Evolutionary conservation across 1,140 invertebrate species (phyloP).

Genomic region (Sarcophaga bullata): DNA sequence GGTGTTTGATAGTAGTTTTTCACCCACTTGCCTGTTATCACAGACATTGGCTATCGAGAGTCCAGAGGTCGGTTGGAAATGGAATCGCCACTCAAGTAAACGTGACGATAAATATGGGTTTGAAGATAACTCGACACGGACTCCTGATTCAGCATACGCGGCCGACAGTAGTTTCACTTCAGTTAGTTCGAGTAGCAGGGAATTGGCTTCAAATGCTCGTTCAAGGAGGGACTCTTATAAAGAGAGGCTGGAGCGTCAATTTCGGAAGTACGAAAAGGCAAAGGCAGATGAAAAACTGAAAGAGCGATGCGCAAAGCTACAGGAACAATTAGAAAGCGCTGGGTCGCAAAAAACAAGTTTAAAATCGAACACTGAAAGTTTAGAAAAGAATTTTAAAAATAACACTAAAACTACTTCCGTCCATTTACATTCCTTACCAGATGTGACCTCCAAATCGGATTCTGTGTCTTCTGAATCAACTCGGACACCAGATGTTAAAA

Average conservation of each 20-base stretch:
- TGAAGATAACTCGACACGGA: slow-evolving; percentile 42
- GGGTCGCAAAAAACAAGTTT: background rate
- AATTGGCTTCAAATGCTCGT: background rate
- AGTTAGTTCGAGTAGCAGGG: slow-evolving; percentile 46
- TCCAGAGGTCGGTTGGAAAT: slow-evolving; percentile 61
- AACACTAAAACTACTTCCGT: background rate
- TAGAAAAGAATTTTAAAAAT: background rate
- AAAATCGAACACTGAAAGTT: background rate
- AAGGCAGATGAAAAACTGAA: slow-evolving; percentile 54
- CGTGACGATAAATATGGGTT: background rate
- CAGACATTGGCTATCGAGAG: slow-evolving; percentile 58
- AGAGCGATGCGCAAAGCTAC: slow-evolving; percentile 56
- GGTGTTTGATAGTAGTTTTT: slow-evolving; percentile 52
- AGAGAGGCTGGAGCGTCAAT: slow-evolving; percentile 48
- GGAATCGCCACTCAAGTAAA: slow-evolving; percentile 48
- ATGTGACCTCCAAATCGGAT: background rate
- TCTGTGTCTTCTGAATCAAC: background rate
- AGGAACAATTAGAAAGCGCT: slow-evolving; percentile 54
- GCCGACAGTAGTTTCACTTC: slow-evolving; percentile 59
- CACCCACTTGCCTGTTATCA: slow-evolving; percentile 56
- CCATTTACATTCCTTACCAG: background rate
- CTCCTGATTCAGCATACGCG: slow-evolving; percentile 48
- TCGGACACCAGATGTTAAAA: background rate
- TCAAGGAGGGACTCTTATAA: slow-evolving; percentile 13
- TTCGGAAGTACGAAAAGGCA: slow-evolving; percentile 55